These are phyloP conservation scores for Scyliorhinus canicula DNA, from an alignment of 2,797 vertebrate species.

Conservation along the genomic window DNA sequence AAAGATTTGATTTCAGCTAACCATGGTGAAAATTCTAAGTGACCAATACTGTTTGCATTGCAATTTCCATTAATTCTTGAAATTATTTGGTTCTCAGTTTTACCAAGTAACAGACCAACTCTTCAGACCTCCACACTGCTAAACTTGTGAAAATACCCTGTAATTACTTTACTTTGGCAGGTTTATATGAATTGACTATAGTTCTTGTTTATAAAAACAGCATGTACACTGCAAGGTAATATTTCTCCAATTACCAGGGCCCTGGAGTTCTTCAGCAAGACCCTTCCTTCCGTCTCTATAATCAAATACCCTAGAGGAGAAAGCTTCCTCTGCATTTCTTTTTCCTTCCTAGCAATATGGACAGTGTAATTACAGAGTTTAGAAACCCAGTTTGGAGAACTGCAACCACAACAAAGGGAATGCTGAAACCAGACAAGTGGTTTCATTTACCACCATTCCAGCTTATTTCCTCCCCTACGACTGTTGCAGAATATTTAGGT, in stretches of 20 bases:
- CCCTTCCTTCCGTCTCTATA: conserved; percentile 37
- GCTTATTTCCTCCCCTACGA: conserved; percentile 50
- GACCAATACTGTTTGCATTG: not conserved
- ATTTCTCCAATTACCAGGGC: conserved; percentile 35
- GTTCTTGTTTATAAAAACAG: conserved; percentile 34
- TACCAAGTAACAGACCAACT: not conserved
- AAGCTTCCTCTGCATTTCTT: conserved; percentile 39
- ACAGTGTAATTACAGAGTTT: conserved; percentile 52
- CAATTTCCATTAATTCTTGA: not conserved
- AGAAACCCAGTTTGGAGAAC: conserved; percentile 50
- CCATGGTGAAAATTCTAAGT: not conserved
- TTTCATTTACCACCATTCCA: conserved; percentile 55
- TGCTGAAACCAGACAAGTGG: conserved; percentile 52
- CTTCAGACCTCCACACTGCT: conserved; percentile 2
- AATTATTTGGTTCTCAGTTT: not conserved
- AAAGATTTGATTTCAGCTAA: not conserved
- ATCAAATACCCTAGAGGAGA: conserved; percentile 38
- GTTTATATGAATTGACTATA: conserved; percentile 37
- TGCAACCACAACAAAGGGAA: conserved; percentile 56
- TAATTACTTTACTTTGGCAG: conserved; percentile 37
- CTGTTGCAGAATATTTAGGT: conserved; percentile 45
- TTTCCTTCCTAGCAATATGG: conserved; percentile 40
- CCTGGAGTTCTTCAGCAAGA: conserved; percentile 36
- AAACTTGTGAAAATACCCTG: conserved; percentile 32
- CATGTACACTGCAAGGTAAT: conserved; percentile 37